phyloP scores from a whole-genome alignment of 2,113 vertebrate species.

The Mystacornis crossleyi region DNA sequence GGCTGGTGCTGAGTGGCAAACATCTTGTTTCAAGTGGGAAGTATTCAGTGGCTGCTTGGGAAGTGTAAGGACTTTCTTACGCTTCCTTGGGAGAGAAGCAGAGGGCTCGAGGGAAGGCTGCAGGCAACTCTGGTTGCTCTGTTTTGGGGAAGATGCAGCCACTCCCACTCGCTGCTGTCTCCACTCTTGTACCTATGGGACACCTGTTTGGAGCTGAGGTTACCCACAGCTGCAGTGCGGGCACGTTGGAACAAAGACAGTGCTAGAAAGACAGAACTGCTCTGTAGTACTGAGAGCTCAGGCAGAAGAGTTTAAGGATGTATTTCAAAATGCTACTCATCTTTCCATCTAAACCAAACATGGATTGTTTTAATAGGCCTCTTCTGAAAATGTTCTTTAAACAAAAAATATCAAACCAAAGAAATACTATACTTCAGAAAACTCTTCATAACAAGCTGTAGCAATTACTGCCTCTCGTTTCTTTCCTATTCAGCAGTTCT shows the following conservation, averaged over 20 bases:
- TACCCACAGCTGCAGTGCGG: fast-evolving
- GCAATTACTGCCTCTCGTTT: not conserved
- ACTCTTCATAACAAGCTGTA: not conserved
- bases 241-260: not conserved
- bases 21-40: not conserved
- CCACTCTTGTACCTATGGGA: fast-evolving
- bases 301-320: not conserved
- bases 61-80: not conserved
- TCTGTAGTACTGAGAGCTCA: not conserved
- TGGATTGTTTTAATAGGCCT: not conserved
- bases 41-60: not conserved
- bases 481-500: not conserved
- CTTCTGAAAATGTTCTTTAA: not conserved
- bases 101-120: not conserved
- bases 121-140: not conserved
- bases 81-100: not conserved
- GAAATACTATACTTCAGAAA: not conserved
- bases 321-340: not conserved
- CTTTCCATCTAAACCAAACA: not conserved
- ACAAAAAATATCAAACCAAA: not conserved
- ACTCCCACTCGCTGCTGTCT: not conserved
- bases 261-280: not conserved
- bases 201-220: fast-evolving
- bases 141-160: not conserved
- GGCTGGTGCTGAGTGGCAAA: not conserved